Evolutionary conservation across 2,113 vertebrate genomes (phyloP), one percentile per base, ranked within the genome.

Genomic region (Cephalopholis sonnerati): DNA sequence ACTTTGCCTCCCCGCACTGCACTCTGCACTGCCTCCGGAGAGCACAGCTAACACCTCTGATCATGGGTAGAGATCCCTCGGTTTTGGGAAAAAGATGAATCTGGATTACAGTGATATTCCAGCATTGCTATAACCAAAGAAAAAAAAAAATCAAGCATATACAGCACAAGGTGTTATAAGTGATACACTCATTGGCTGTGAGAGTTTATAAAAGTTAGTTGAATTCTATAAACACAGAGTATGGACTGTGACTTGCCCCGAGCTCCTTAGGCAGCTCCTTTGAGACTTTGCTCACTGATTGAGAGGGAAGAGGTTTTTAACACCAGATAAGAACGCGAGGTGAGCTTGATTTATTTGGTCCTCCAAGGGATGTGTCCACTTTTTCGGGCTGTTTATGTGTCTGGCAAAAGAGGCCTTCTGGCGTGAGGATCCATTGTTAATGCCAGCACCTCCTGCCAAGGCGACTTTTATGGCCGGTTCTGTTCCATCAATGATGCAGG

Each of bases 401-500:
- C 66, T 89, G 87, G 83, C 83, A 84, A 29, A 29, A 58, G 54
- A 70, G 22, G 54, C 55, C 59, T 48, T 51, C 50, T 89, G 86
- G 86, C 86, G 2, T 53, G n/a, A 48, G 69, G 55, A 59, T 71
- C 61, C 66, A 39, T 77, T 58, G 44, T 50, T 62, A 63, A 51
- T 82, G 90, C 89, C 83, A 90, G 66, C 51, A n/a, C 25, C 44
- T 70, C 36, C 79, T 87, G 85, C 89, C 87, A 90, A 87, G 72
- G 83, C 57, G 24, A 74, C 66, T 84, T 88, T 90, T 68, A 88
- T 71, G 69, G 81, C 74, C 50, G 22, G 48, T 68, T 77, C 50
- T 75, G 74, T 77, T 90, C 68, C 79, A 87, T 92, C 81, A 88
- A 72, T 87, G 81, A 84, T 91, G 76, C 73, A 89, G 80, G 77